Percentiles rank a stretch among this genome's conserved stretches.
These are phyloP conservation scores for Tachysurus fulvidraco DNA, from an alignment of 2,113 vertebrate genomes.

Conservation along the genomic window DNA sequence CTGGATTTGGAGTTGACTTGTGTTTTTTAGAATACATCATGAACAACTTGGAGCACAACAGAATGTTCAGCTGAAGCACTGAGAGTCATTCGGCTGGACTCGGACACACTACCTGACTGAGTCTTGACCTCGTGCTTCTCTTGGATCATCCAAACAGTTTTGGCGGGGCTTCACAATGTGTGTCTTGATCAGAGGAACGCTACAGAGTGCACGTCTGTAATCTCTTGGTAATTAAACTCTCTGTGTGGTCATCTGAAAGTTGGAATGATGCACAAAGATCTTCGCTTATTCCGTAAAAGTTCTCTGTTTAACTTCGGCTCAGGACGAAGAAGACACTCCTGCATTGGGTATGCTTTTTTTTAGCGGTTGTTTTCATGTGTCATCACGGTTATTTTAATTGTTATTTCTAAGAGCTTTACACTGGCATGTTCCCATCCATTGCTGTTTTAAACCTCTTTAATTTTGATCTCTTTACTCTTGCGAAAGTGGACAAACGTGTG, in stretches of 20 bases:
- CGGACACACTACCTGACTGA: background rate
- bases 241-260: background rate
- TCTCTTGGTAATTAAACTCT: conserved; percentile 1
- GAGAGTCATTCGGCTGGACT: background rate
- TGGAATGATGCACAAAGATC: conserved; percentile 68
- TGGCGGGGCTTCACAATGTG: background rate
- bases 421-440: background rate
- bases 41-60: background rate
- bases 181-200: background rate
- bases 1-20: background rate
- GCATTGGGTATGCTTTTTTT: conserved; percentile 68
- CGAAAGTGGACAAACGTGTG: background rate
- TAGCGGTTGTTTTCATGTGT: background rate
- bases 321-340: conserved; percentile 69
- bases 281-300: conserved; percentile 58
- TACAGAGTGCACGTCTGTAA: background rate
- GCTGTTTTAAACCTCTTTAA: background rate
- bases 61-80: conserved; percentile 1
- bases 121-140: background rate
- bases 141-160: background rate
- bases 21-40: background rate
- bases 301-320: conserved; percentile 58
- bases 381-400: background rate
- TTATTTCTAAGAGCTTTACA: background rate
- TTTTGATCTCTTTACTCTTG: background rate